A percentile compares a stretch with the other conserved stretches of the same genome.
Evolutionary conservation across 1,140 invertebrate species (phyloP).

Genomic region (Drosophila melanogaster): Release_6_plus_ISO1_MT NT_037436.4:17236501-17237000

Average conservation of each 20-base stretch:
- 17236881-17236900: slow-evolving; percentile 80
- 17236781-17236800: slow-evolving; percentile 38
- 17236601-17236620: no score
- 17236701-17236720: not conserved
- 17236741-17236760: slow-evolving; percentile 18
- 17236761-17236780: slow-evolving; percentile 57
- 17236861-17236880: slow-evolving; percentile 61
- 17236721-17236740: not conserved
- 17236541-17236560: not conserved
- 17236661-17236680: no score
- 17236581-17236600: no score
- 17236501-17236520: not conserved
- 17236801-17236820: slow-evolving; percentile 12
- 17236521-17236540: no score
- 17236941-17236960: not conserved
- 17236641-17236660: no score
- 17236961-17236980: slow-evolving; percentile 21
- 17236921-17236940: slow-evolving; percentile 3
- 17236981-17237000: slow-evolving; percentile 73
- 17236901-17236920: slow-evolving; percentile 34
- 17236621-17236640: no score
- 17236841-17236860: slow-evolving; percentile 24
- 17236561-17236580: not conserved
- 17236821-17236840: slow-evolving; percentile 17
- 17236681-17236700: no score